Conservation (phyloP, 1,140 invertebrate species). For the Temnothorax curvispinosus region DNA sequence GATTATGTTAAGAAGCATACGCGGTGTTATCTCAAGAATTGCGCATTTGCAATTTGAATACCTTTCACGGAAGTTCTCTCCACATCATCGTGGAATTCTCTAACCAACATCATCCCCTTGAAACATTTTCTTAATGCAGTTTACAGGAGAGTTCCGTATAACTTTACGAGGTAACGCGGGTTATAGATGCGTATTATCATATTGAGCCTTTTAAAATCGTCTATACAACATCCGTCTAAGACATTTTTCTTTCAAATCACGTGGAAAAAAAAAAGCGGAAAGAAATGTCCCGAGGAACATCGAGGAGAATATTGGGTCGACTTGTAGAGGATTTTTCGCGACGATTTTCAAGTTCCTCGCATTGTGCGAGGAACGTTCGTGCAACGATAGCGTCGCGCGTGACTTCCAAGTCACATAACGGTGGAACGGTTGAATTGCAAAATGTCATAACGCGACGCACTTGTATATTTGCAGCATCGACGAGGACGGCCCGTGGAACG, state of each 20-base stretch:
- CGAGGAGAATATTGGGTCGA: not conserved
- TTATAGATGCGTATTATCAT: constrained; percentile 13
- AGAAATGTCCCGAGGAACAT: not conserved
- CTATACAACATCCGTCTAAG: not conserved
- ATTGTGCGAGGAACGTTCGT: not conserved
- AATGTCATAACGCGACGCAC: constrained; percentile 35
- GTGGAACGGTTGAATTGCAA: constrained; percentile 6
- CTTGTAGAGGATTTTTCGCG: not conserved
- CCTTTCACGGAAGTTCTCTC: constrained; percentile 3
- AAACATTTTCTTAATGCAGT: constrained; percentile 38
- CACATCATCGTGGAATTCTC: not conserved
- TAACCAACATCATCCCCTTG: constrained; percentile 10
- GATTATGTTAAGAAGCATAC: not conserved
- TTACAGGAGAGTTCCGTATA: constrained; percentile 7
- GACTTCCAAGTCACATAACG: not conserved
- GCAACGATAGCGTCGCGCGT: not conserved
- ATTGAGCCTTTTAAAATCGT: not conserved
- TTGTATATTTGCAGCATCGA: constrained; percentile 87
- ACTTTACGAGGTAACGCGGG: not conserved
- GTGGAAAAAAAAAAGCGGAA: not conserved
- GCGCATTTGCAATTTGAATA: constrained; percentile 49
- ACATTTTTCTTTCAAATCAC: not conserved
- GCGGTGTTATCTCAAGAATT: not conserved
- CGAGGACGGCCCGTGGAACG: constrained; percentile 89
- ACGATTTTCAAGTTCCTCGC: not conserved